Base-by-base conservation (phyloP, 2,888 invertebrate genomes). In the Eudemis profundana region DNA sequence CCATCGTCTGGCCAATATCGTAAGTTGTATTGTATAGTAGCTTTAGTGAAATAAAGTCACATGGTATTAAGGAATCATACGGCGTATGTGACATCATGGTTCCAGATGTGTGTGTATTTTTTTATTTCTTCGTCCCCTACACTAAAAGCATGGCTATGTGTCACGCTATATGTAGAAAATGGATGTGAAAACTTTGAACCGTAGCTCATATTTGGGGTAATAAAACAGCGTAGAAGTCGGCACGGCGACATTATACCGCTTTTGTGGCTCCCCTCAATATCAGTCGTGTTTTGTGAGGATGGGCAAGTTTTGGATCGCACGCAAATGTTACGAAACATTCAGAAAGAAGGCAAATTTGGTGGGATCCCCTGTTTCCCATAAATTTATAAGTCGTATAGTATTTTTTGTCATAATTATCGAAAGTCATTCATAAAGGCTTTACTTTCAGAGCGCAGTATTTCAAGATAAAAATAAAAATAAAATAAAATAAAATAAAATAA, bases 101-200 rank as follows among this genome's bases (percentile, higher is more conserved):
- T 27, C 12, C 42, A 42, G 17, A 2, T 10, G 2, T 8, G 15
- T 29, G 29, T n/a, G 21, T 19, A 14, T 40, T 23, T 54, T 23
- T 54, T 38, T 40, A 40, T 40, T 36, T 38, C 27, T 47, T 38
- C 14, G 38, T 5, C 19, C 27, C 53, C 27, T 54, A 15, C 46
- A 44, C 23, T 23, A 15, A 46, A 46, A 53, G 53, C 53, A 62
- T 42, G 40, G 56, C 49, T 21, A 57, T 57, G 42, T 40, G 56
- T 57, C 56, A 63, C 63, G 63, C 56, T 50, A 63, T 23, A 15
- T 42, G 36, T 50, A 42, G 56, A 56, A 50, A 56, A 63, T 63
- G 47, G 40, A 56, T 63, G 56, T 21, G 56, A 46, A 62, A 63
- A 63, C 56, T 57, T 63, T 36, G 23, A 42, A 56, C 42, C 49